phyloP scores from a whole-genome alignment of 2,797 vertebrate species.

The Lindbergichthys nudifrons region DNA sequence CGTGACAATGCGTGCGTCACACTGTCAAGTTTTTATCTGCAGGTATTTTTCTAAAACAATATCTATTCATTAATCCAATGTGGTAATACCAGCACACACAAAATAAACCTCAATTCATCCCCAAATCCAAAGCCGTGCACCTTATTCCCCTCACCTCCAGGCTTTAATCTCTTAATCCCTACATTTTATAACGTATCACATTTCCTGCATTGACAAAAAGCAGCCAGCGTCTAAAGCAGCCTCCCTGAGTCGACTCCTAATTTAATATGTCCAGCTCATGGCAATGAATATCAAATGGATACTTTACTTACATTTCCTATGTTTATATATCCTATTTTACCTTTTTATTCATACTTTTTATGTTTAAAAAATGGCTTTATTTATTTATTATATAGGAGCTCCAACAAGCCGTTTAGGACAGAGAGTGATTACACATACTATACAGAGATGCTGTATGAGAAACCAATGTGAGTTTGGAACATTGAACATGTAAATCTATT shows the following conservation, averaged over 20 bases:
- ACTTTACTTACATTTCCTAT: no score
- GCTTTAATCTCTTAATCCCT: constrained; percentile 73
- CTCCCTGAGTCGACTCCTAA: constrained; percentile 40
- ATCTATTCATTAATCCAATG: constrained; percentile 31
- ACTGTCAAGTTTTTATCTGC: constrained; percentile 13
- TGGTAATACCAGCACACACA: constrained; percentile 59
- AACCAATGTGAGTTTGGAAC: no score
- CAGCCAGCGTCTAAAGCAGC: constrained; percentile 25
- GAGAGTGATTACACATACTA: no score
- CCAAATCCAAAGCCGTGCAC: constrained; percentile 65
- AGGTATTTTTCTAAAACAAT: constrained; percentile 5
- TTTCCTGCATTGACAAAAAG: constrained; percentile 53
- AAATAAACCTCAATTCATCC: constrained; percentile 43
- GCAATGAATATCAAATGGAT: no score
- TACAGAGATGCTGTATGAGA: no score
- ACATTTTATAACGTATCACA: constrained; percentile 67
- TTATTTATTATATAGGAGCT: no score
- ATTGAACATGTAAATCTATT: no score
- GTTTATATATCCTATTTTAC: no score
- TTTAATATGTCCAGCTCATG: constrained; percentile 34
- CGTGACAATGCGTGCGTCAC: constrained; percentile 51
- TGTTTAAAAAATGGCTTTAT: no score
- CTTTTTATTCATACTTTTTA: no score
- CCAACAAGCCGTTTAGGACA: no score
- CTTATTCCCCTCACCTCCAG: constrained; percentile 61